Evolutionary conservation across 2,113 vertebrate species (phyloP), one percentile per base, ranked within the genome.

Genomic region (Embiotoca jacksoni): DNA sequence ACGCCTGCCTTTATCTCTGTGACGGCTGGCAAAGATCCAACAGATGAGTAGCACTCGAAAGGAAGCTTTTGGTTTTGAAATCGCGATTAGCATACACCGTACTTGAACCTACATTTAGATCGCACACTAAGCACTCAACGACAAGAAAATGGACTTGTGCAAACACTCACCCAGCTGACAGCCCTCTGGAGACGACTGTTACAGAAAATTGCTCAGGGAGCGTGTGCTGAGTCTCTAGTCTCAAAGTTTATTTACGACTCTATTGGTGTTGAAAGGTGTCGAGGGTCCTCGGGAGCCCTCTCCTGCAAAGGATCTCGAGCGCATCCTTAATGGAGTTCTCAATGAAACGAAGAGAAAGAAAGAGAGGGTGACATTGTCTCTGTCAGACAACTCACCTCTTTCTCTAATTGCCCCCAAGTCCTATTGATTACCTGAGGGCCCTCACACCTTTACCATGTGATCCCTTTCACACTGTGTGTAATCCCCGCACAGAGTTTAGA

Each of bases 351-450:
- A 66, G 58, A 56, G 54, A 39, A 49, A 53, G 36, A 74, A 53
- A 81, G 78, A 58, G 56, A 41, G 62, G 58, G 36, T 56, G 82
- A 90, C 75, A 67, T 78, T 63, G 87, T 85, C 81, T 88, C 58
- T 0, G 31, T 83, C 71, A 82, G 79, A 86, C 81, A 41, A 74
- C 72, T 88, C 73, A 66, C 82, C 84, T 88, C 80, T 78, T 54
- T 30, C 61, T 89, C 64, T 92, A 90, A 91, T 89, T 89, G 86
- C 86, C 83, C 23, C 86, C 37, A 59, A 78, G 85, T 82, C 57
- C 32, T 80, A 91, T 91, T 86, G 90, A 93, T 93, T 78, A 91
- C 44, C 39, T 5, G 32, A 54, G 72, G 53, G 62, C 82, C 80
- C 76, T 81, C 72, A 50, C 86, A 83, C 83, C 82, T 81, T 78